phyloP scores from a whole-genome alignment of 2,888 invertebrate genomes.

The Dinocampus coccinellae region DNA sequence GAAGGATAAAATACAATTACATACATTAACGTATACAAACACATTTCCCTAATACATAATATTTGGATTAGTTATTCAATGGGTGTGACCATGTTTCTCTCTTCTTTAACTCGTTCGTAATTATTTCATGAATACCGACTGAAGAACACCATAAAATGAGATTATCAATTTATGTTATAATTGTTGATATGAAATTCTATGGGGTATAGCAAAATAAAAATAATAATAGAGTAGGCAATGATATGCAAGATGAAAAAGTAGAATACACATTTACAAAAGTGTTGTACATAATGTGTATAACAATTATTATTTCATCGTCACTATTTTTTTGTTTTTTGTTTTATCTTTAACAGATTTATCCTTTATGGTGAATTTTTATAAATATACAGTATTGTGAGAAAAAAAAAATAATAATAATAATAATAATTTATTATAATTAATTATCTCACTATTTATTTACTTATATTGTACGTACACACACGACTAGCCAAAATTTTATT shows the following conservation, averaged over 20 bases:
- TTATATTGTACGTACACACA: conserved; percentile 49
- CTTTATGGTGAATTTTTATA: conserved; percentile 50
- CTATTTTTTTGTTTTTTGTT: conserved; percentile 45
- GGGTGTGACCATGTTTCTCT: neutral
- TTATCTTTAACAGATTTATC: conserved; percentile 44
- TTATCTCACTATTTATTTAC: conserved; percentile 51
- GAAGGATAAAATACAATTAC: neutral
- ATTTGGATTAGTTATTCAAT: neutral
- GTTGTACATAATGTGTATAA: conserved; percentile 65
- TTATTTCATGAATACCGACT: conserved; percentile 6
- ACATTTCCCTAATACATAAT: neutral
- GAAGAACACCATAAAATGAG: conserved; percentile 20
- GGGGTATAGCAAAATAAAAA: neutral
- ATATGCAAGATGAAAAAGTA: conserved; percentile 20
- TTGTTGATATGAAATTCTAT: conserved; percentile 2
- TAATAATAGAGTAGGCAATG: conserved; percentile 14
- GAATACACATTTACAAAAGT: conserved; percentile 46
- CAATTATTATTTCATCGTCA: conserved; percentile 49
- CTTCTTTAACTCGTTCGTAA: neutral
- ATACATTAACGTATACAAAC: neutral
- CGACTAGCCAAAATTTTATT: conserved; percentile 61
- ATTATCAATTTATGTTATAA: conserved; percentile 3
- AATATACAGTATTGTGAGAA: conserved; percentile 54
- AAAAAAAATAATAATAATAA: conserved; percentile 39
- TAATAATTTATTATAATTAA: conserved; percentile 58